These are phyloP conservation scores for Urophycis tenuis DNA, from an alignment of 2,797 vertebrate genomes.

Conservation along the genomic window DNA sequence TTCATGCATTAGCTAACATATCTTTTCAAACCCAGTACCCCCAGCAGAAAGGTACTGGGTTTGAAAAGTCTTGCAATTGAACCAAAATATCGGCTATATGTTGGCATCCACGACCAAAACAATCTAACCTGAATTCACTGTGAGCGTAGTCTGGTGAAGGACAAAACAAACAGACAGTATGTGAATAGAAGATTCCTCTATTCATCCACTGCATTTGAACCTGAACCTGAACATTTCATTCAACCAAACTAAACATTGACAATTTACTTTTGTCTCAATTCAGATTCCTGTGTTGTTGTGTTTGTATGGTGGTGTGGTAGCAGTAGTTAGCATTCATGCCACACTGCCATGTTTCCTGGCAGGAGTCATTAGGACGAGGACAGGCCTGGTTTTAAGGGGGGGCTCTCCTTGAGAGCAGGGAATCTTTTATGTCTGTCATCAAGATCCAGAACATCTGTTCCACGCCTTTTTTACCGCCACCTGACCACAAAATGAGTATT, in stretches of 20 bases:
- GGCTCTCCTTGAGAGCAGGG: constrained; percentile 45
- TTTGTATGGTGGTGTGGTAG: neutral
- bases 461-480: constrained; percentile 57
- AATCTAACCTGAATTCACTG: no score
- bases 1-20: neutral
- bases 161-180: neutral
- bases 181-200: neutral
- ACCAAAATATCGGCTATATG: neutral
- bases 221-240: neutral
- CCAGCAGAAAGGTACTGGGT: constrained; percentile 1
- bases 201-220: neutral
- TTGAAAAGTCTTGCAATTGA: neutral
- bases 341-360: neutral
- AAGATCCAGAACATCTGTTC: constrained; percentile 62
- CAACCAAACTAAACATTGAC: neutral
- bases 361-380: constrained; percentile 8
- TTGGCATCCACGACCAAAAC: neutral
- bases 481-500: constrained; percentile 63
- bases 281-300: neutral
- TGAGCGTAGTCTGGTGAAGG: no score
- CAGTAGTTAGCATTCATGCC: neutral
- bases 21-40: no score
- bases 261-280: neutral
- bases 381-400: constrained; percentile 45
- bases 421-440: constrained; percentile 56